Percentiles rank a stretch among this genome's conserved stretches.
Evolutionary conservation across 35 echinoderm and acorn worm genomes (phyloP).

Genomic region (Heliocidaris tuberculata): DNA sequence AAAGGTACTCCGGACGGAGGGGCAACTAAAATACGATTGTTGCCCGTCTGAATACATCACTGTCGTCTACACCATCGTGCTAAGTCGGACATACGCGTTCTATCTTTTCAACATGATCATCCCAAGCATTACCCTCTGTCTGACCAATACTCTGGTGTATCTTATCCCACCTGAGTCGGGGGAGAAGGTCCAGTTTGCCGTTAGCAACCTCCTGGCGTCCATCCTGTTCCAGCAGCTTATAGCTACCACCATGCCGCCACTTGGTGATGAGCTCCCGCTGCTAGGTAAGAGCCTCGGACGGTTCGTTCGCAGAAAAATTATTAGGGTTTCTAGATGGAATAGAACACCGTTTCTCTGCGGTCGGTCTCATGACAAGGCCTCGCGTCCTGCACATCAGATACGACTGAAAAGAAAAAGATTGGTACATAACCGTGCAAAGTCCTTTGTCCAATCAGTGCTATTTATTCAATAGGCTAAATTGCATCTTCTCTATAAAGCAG

Average conservation of each 20-base stretch:
- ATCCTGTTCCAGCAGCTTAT: constrained; percentile 86
- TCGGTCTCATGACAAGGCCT: too few relatives aligned
- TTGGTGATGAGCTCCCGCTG: constrained; percentile 54
- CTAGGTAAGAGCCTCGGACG: constrained; percentile 41
- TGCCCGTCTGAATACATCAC: constrained; percentile 42
- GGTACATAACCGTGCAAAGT: too few relatives aligned
- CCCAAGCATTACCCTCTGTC: constrained; percentile 67
- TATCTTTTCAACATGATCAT: constrained; percentile 73
- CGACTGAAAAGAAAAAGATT: too few relatives aligned
- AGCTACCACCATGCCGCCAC: constrained; percentile 57
- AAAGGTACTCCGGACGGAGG: neutral
- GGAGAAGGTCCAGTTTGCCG: constrained; percentile 82
- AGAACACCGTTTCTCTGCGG: too few relatives aligned
- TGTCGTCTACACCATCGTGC: constrained; percentile 57
- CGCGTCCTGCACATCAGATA: too few relatives aligned
- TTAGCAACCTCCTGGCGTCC: constrained; percentile 72
- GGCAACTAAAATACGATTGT: constrained; percentile 26
- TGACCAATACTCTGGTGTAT: constrained; percentile 57
- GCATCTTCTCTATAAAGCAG: too few relatives aligned
- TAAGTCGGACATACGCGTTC: constrained; percentile 61
- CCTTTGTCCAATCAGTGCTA: too few relatives aligned
- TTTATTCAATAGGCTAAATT: too few relatives aligned
- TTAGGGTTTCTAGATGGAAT: too few relatives aligned
- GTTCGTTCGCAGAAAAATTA: neutral
- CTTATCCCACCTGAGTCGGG: constrained; percentile 77